Evolutionary conservation across 2,797 vertebrate species (phyloP).

Genomic region (Arvicola amphibius): DNA sequence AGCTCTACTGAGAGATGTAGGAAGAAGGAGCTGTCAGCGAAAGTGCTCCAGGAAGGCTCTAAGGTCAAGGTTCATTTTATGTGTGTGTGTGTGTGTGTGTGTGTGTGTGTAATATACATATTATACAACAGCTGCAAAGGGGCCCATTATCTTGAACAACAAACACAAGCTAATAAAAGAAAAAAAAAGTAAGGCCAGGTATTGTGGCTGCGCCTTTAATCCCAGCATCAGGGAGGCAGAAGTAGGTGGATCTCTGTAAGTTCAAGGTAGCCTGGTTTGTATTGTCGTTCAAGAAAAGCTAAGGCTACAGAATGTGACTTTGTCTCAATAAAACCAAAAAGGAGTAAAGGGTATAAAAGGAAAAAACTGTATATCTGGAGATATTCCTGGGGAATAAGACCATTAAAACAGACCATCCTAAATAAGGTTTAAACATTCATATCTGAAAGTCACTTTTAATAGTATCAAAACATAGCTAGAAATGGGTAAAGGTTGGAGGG

Average conservation of each 20-base stretch:
- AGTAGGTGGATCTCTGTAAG: not conserved
- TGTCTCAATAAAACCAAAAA: not conserved
- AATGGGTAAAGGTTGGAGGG: not conserved
- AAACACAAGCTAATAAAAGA: not conserved
- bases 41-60: not conserved
- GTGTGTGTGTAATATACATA: too few relatives aligned
- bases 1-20: not conserved
- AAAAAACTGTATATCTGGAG: not conserved
- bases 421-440: not conserved
- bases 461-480: slow-evolving; percentile 22
- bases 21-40: not conserved
- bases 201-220: not conserved
- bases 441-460: not conserved
- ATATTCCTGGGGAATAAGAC: not conserved
- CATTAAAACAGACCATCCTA: not conserved
- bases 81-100: too few relatives aligned
- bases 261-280: not conserved
- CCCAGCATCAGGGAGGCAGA: not conserved
- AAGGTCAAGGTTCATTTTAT: not conserved
- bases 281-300: not conserved
- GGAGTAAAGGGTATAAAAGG: too few relatives aligned
- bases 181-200: not conserved
- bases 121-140: not conserved
- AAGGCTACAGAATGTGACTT: not conserved
- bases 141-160: not conserved